Percentiles rank a stretch among this genome's conserved stretches.
Evolutionary conservation across 2,888 invertebrate species (phyloP).

Genomic region (Oligia fasciuncula): DNA sequence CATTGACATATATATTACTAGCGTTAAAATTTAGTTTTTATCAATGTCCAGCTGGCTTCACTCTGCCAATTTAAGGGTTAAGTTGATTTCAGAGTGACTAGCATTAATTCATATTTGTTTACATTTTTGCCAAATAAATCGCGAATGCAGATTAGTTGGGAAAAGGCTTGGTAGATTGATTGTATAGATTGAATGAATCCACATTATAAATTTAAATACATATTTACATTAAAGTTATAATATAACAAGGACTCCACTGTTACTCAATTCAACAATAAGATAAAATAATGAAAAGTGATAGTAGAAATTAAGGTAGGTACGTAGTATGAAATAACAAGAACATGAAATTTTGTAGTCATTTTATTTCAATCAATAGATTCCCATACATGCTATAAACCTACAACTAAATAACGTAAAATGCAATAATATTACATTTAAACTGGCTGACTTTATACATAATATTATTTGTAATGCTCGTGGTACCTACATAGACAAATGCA

Average conservation of each 20-base stretch:
- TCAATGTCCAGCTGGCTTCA: too few species aligned
- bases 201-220: too few species aligned
- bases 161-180: background rate
- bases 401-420: slow-evolving; percentile 89
- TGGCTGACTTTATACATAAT: slow-evolving; percentile 68
- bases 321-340: slow-evolving; percentile 7
- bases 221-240: too few species aligned
- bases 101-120: too few species aligned
- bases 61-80: too few species aligned
- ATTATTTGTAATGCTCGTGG: slow-evolving; percentile 70
- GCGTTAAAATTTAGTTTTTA: too few species aligned
- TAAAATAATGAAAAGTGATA: background rate
- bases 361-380: slow-evolving; percentile 75
- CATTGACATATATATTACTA: too few species aligned
- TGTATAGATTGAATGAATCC: background rate
- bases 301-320: too few species aligned
- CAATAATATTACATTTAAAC: slow-evolving; percentile 73
- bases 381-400: slow-evolving; percentile 83
- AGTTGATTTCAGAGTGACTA: too few species aligned
- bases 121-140: too few species aligned
- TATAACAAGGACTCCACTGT: background rate
- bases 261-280: background rate
- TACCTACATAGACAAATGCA: slow-evolving; percentile 71
- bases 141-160: too few species aligned
- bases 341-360: slow-evolving; percentile 55